Conservation (phyloP, 2,113 vertebrate genomes). For the Solea senegalensis region DNA sequence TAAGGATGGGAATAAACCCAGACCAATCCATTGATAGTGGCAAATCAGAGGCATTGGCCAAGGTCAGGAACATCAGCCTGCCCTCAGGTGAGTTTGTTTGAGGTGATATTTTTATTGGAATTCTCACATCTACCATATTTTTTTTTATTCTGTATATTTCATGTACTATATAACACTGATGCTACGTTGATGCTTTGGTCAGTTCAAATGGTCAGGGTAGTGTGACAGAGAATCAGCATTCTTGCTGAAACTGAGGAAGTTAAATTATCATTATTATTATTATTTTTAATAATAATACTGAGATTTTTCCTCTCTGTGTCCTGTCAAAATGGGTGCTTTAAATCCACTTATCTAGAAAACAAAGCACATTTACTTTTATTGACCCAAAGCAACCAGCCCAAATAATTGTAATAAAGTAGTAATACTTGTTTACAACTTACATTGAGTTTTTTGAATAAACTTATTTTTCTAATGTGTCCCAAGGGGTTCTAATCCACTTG, state of each 20-base stretch:
- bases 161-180: too few species aligned
- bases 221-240: too few species aligned
- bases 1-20: conserved; percentile 85
- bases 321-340: too few species aligned
- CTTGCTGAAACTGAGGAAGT: too few species aligned
- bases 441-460: neutral
- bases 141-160: neutral
- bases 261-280: too few species aligned
- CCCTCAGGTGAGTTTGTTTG: conserved; percentile 71
- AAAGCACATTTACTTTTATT: neutral
- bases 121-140: neutral
- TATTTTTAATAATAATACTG: too few species aligned
- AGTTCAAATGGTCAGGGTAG: too few species aligned
- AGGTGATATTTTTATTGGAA: neutral
- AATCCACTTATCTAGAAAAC: neutral
- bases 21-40: conserved; percentile 82
- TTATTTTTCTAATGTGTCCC: conserved; percentile 22
- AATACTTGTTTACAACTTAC: neutral
- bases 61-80: conserved; percentile 71
- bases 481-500: conserved; percentile 63
- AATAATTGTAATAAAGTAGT: neutral
- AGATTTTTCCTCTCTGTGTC: too few species aligned
- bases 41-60: conserved; percentile 73
- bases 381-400: neutral
- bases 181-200: neutral